Conservation (phyloP, 2,113 vertebrate genomes). For the Tangachromis dhanisi region DNA sequence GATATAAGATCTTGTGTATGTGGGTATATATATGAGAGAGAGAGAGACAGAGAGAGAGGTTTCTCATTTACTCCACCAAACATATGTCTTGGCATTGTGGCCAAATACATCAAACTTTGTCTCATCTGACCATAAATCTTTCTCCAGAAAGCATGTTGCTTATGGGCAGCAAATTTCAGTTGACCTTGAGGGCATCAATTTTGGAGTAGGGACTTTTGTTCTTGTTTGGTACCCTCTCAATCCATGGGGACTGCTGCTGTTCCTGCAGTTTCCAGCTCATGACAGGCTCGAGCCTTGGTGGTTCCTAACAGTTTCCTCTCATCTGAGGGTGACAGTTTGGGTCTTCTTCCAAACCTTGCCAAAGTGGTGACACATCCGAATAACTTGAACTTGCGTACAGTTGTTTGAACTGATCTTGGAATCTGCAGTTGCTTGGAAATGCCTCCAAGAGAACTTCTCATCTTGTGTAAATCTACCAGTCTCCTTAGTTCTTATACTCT, state of each 20-base stretch:
- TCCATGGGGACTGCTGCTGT: not conserved
- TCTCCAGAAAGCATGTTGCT: not conserved
- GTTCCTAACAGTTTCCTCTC: not conserved
- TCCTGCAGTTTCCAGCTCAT: not conserved
- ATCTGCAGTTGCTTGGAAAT: not conserved
- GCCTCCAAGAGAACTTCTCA: not conserved
- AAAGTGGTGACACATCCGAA: not conserved
- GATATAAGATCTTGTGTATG: not conserved
- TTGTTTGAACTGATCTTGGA: not conserved
- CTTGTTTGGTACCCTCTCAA: not conserved
- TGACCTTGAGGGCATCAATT: not conserved
- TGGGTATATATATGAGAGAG: not conserved
- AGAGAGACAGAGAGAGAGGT: not conserved
- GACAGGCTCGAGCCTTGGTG: not conserved
- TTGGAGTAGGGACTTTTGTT: not conserved
- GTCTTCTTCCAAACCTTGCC: not conserved
- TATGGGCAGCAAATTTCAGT: not conserved
- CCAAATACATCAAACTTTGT: not conserved
- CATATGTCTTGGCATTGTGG: not conserved
- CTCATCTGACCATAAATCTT: not conserved
- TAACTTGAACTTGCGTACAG: not conserved
- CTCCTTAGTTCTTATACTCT: not conserved
- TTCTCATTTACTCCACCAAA: not conserved
- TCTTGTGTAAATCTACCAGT: not conserved
- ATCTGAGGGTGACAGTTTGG: not conserved